Percentiles rank a stretch among this genome's conserved stretches.
These are phyloP conservation scores for Lysandra bellargus DNA, from an alignment of 2,888 invertebrate genomes.

Conservation along the genomic window DNA sequence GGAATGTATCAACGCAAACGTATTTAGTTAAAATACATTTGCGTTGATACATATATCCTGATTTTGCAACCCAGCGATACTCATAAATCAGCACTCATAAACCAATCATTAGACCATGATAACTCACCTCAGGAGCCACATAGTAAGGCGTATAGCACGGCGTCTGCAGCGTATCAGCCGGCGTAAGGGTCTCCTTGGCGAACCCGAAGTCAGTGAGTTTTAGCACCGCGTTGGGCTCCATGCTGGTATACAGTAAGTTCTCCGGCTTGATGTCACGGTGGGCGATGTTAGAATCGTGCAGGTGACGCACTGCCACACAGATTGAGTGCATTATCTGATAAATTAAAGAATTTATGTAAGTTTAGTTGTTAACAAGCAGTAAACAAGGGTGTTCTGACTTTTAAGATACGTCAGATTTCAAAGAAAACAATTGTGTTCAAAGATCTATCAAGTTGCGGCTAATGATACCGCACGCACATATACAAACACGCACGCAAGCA, in stretches of 20 bases:
- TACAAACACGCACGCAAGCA: too few species aligned
- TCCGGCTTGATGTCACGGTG: conserved; percentile 99
- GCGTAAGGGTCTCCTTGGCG: conserved; percentile 93
- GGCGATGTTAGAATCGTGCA: conserved; percentile 97
- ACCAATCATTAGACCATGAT: too few species aligned
- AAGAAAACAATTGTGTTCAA: too few species aligned
- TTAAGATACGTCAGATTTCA: too few species aligned
- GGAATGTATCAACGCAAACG: too few species aligned
- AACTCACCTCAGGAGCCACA: conserved; percentile 83
- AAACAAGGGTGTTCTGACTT: not conserved
- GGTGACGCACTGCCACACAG: conserved; percentile 94
- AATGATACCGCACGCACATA: too few species aligned
- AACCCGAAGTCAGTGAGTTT: conserved; percentile 99
- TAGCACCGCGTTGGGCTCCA: conserved; percentile 87
- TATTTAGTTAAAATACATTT: too few species aligned
- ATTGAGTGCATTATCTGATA: conserved; percentile 96
- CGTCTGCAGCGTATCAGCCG: conserved; percentile 94
- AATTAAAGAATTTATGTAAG: conserved; percentile 2
- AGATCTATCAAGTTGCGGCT: too few species aligned
- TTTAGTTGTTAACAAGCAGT: not conserved
- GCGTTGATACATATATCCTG: too few species aligned
- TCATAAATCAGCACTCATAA: too few species aligned
- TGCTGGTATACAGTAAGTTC: conserved; percentile 94
- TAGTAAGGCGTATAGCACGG: conserved; percentile 99
- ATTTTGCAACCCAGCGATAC: too few species aligned